A percentile compares a stretch with the other conserved stretches of the same genome.
Evolutionary conservation across 2,888 invertebrate genomes (phyloP).

Genomic region (Coremacera marginata): DNA sequence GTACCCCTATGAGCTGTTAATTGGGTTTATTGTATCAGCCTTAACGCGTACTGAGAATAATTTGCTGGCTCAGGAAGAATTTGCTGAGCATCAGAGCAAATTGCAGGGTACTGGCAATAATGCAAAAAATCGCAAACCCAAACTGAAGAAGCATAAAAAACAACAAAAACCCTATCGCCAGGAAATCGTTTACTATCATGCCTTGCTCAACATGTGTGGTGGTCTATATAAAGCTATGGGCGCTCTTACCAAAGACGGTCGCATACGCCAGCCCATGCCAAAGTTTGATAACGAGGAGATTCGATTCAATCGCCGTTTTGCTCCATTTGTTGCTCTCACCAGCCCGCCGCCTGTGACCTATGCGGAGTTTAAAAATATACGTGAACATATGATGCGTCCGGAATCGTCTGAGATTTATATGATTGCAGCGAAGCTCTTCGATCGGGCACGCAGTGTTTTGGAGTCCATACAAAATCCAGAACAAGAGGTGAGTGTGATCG

Average conservation of each 20-base stretch:
- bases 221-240: constrained; percentile 96
- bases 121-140: constrained; percentile 67
- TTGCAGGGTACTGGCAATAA: constrained; percentile 50
- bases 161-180: constrained; percentile 82
- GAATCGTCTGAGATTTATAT: constrained; percentile 77
- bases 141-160: constrained; percentile 70
- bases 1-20: constrained; percentile 94
- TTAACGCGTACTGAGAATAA: constrained; percentile 90
- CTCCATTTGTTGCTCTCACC: constrained; percentile 86
- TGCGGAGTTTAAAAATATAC: constrained; percentile 86
- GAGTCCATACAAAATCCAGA: constrained; percentile 86
- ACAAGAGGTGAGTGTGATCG: constrained; percentile 75
- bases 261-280: constrained; percentile 85
- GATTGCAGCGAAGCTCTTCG: constrained; percentile 91
- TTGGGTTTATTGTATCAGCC: constrained; percentile 93
- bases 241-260: constrained; percentile 89
- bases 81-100: constrained; percentile 69
- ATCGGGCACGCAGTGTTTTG: constrained; percentile 87
- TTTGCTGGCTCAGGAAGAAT: constrained; percentile 80
- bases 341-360: constrained; percentile 94
- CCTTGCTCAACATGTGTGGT: constrained; percentile 93
- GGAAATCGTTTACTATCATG: constrained; percentile 91
- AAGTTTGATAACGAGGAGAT: constrained; percentile 95
- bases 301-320: constrained; percentile 93
- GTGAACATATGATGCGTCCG: constrained; percentile 76